Base-by-base conservation (phyloP, 2,888 invertebrate species). In the Dryococelus australis region DNA sequence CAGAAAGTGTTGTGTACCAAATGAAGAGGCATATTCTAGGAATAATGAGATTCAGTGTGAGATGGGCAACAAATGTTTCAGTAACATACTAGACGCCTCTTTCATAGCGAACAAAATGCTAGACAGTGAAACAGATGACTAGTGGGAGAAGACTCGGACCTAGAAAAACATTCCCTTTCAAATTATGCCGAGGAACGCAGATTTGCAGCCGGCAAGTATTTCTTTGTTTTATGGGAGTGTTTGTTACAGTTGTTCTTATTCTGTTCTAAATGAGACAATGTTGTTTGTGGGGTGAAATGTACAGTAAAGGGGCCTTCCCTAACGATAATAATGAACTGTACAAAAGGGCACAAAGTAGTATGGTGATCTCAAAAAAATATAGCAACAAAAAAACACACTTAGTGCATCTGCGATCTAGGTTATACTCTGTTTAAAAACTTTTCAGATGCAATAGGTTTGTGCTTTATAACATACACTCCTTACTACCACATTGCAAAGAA, bases 381-480 rank as follows among this genome's bases (percentile, higher is more conserved):
- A 47, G 47, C 1, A 35, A 9, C 20, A 43, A 16, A 43, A 83
- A 35, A 83, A 43, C 78, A 83, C 2, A n/a, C 84, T 0, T 0
- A 13, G 43, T 84, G 51, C 47, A 84, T 53, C 16, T 87, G 84
- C 26, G 65, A 12, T 65, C 9, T 85, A n/a, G 51, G 65, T 53
- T 85, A 85, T 85, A 51, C 86, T 16, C 2, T 78, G 16, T 65
- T 85, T 65, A 35, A 85, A 51, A 53, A 28, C 26, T 85, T 85
- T 53, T 53, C 86, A 53, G 65, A 53, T 65, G 28, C 86, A 10
- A 35, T 10, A 4, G 28, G 86, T 12, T 28, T 53, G 26, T 51
- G 28, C 35, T 51, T 53, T 51, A 65, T 65, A 43, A 27, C 5
- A 9, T n/a, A 78, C 16, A 85, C n/a, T 53, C 20, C 47, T 85